Base-by-base conservation (phyloP, 2,797 vertebrate genomes). In the Peromyscus attwateri region DNA sequence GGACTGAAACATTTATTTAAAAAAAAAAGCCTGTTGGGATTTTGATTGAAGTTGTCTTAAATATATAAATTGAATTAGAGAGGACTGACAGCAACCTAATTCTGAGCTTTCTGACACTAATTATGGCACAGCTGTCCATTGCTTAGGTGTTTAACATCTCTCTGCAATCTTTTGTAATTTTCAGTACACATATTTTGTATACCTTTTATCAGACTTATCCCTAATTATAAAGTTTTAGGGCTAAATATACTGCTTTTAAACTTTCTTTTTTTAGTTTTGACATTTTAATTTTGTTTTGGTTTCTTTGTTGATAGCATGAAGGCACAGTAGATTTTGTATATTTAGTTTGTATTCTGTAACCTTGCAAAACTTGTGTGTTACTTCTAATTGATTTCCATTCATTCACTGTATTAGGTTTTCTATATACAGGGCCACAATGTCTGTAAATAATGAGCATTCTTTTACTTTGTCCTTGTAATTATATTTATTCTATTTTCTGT, bases 261-360 rank as follows among this genome's bases (percentile, higher is more conserved):
- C 21, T 21, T 84, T 95, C 40, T 75, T 23, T 27, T 81, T 60
- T 68, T 49, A 85, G 60, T 91, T 89, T 95, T 89, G n/a, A 49
- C 19, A 68, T 87, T 84, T 89, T 92, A 62, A 89, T 91, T 92
- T 91, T 27, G 8, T 93, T 96, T 96, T 91, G 31, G 79, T 93
- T 93, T 93, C 4, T 79, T 92, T 40, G n/a, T 73, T 91, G 29
- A 29, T 95, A 94, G 16, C 4, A 43, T 75, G 71, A 81, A 96
- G 75, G 92, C 82, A 92, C 13, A 73, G 0, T 75, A 57, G 23
- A 40, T 76, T 85, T 92, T 94, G 29, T 34, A 49, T 82, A 34
- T 84, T 94, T 62, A 82, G n/a, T 68, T 94, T 85, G 1, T 89
- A 57, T 92, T 49, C 40, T 66, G 21, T 4, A 92, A 76, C 23